Evolutionary conservation across 2,888 invertebrate species (phyloP), one percentile per base, ranked within the genome.

Genomic region (Lithodes maja): DNA sequence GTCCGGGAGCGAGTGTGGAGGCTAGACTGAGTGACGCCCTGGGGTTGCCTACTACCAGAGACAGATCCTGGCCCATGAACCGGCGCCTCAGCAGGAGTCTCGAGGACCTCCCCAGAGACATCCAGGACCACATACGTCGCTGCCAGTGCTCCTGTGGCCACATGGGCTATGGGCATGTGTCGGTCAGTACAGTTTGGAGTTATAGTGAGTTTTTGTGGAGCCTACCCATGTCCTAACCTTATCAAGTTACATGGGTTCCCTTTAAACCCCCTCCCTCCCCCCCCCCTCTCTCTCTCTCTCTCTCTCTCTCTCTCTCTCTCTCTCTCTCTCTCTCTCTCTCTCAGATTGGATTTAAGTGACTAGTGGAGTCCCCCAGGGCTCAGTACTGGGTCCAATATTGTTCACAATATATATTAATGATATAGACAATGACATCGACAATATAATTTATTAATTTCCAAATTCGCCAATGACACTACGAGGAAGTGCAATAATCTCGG

Each of bases 21-120:
- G 81, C 81, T 7, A 17, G 81, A 50, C 53, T 81, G 81, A 81
- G 81, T 49, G 81, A 81, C 68, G 81, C 81, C 55, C 81, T 81
- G 61, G 81, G 81, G 1, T 68, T 81, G 9, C 55, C 80, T 5
- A 17, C 55, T 2, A 17, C n/a, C 33, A 17, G 81, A 1, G 71
- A 71, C 17, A 71, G 71, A n/a, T 71, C 71, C 3, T 71, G 71
- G 71, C 61, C 61, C 7, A 33, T 33, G 33, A 61, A 12, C 12
- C 33, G 81, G 12, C 81, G 81, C 3, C 68, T 81, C 9, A 81
- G 81, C 81, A 81, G 81, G 68, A 81, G 81, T 68, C 68, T 81
- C 1, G 81, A 81, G 61, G 17, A 81, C 68, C 68, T 81, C 1
- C 81, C 81, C 7, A 81, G 61, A 0, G 81, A 81, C 50, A 81